These are phyloP conservation scores for Malurus alboscapulatus DNA, from an alignment of 2,113 vertebrate species.

Conservation along the genomic window DNA sequence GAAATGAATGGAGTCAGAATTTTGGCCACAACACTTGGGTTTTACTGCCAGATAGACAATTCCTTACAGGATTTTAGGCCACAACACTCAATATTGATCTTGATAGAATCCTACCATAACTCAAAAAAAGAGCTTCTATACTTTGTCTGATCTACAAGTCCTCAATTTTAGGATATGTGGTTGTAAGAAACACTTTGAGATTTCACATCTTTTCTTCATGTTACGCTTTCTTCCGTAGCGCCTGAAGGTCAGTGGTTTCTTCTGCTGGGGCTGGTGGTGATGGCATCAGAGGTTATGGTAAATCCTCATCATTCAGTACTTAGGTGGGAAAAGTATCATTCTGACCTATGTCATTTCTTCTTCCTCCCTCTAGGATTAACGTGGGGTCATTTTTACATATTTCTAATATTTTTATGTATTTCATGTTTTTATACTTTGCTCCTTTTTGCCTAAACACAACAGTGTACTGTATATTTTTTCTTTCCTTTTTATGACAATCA, in stretches of 20 bases:
- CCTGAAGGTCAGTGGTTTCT: not conserved
- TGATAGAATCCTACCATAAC: not conserved
- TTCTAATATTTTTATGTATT: not conserved
- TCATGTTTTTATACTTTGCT: rapidly evolving
- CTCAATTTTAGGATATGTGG: not conserved
- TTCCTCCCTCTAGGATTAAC: not conserved
- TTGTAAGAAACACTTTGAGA: not conserved
- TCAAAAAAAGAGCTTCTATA: not conserved
- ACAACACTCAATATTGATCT: not conserved
- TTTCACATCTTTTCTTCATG: not conserved
- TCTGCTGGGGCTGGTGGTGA: not conserved
- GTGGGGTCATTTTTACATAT: not conserved
- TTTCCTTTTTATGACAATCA: not conserved
- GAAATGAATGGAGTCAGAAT: not conserved
- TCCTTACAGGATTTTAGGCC: not conserved
- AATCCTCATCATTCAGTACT: not conserved
- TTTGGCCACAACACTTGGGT: not conserved
- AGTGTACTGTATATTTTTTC: too few relatives aligned
- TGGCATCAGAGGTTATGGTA: not conserved
- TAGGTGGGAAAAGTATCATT: not conserved
- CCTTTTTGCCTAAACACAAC: not conserved
- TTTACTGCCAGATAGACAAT: not conserved
- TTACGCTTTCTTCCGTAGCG: not conserved
- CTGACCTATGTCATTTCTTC: not conserved
- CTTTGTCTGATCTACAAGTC: not conserved